Base-by-base conservation (phyloP, 2,888 invertebrate species). In the Plagodis dolabraria region DNA sequence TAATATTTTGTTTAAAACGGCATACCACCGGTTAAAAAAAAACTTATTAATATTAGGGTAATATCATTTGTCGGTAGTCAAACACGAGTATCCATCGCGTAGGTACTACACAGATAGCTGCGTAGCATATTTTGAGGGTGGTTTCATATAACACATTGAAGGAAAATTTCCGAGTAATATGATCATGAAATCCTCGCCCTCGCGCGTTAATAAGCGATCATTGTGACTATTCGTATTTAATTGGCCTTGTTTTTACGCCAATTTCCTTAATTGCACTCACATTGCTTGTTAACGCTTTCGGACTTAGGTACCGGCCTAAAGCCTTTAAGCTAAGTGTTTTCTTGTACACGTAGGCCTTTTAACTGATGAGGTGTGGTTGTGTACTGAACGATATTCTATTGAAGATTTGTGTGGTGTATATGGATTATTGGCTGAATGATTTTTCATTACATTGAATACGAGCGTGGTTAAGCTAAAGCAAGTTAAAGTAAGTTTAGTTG, bases 251-350 rank as follows among this genome's bases (percentile, higher is more conserved):
- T 64, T 47, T 60, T 62, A 56, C 58, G 55, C 57, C 67, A 58
- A 72, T 75, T 73, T 64, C 50, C 64, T 63, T 74, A 74, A 76
- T 73, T 73, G 71, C 66, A 65, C 63, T 55, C 47, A 11, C 48
- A 52, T 8, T 62, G 47, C 34, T 62, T 54, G 43, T 11, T 48
- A 11, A 11, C 4, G 5, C 38, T n/a, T 7, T 7, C 44, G 11
- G 34, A 22, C 45, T 47, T 35, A n/a, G n/a, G n/a, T n/a, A 36
- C 35, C 47, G 42, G 10, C 53, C 47, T 34, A 47, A 36, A 47
- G 47, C 9, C 6, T 43, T 47, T 52, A 10, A 36, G 47, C 51
- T 43, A 43, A 36, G 9, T 34, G n/a, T 44, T 33, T 46, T 8
- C 11, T 38, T 53, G 45, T 10, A 33, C 9, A 35, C 46, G 36